Evolutionary conservation across 2,113 vertebrate species (phyloP).

Genomic region (Lates calcarifer): DNA sequence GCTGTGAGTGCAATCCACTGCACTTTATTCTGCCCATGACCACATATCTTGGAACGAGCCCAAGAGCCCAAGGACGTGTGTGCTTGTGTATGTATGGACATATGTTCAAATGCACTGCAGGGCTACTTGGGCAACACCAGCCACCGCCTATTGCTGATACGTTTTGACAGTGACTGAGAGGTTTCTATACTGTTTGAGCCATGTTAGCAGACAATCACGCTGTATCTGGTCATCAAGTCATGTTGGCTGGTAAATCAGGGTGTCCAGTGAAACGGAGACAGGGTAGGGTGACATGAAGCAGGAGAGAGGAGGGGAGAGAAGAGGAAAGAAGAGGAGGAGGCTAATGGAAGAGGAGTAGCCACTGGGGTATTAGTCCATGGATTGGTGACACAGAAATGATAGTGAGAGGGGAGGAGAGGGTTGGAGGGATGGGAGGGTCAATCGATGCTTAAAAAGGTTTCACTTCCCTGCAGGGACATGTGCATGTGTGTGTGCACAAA

Average conservation of each 20-base stretch:
- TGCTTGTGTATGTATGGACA: background rate
- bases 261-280: conserved; percentile 49
- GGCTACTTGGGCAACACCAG: background rate
- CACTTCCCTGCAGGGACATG: conserved; percentile 69
- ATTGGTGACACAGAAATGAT: conserved; percentile 83
- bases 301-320: conserved; percentile 37
- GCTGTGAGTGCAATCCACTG: conserved; percentile 25
- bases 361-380: conserved; percentile 81
- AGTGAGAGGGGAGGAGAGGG: conserved; percentile 68
- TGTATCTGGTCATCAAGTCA: conserved; percentile 28
- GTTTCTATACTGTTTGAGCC: conserved; percentile 9
- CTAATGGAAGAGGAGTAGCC: conserved; percentile 83
- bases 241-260: conserved; percentile 56
- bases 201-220: conserved; percentile 17
- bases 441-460: conserved; percentile 84
- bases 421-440: conserved; percentile 74
- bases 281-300: conserved; percentile 69
- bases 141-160: background rate
- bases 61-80: conserved; percentile 1
- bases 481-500: conserved; percentile 49
- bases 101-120: conserved; percentile 30
- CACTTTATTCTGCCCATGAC: conserved; percentile 33
- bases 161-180: conserved; percentile 25
- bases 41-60: conserved; percentile 36
- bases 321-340: conserved; percentile 63